Percentiles rank a stretch among this genome's conserved stretches.
phyloP scores from a whole-genome alignment of 64 coral and sea anemone genomes.

The Pocillopora verrucosa region DNA sequence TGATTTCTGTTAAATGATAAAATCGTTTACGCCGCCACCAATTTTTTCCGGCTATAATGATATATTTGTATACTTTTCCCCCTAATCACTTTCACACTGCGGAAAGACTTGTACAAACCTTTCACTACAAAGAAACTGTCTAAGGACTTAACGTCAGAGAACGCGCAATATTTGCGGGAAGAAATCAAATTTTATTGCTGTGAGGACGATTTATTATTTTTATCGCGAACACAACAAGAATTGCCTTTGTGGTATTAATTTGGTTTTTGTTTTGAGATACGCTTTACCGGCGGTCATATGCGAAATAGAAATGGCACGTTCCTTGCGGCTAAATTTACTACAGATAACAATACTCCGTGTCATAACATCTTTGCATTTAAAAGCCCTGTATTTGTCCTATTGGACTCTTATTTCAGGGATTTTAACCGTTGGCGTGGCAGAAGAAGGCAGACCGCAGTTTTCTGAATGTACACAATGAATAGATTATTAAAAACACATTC shows the following conservation, averaged over 20 bases:
- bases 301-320: slow-evolving; percentile 61
- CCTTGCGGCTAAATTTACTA: slow-evolving; percentile 40
- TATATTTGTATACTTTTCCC: slow-evolving; percentile 98
- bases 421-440: background rate
- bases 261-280: slow-evolving; percentile 92
- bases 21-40: slow-evolving; percentile 76
- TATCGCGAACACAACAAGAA: slow-evolving; percentile 78
- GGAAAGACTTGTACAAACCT: slow-evolving; percentile 80
- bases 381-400: background rate
- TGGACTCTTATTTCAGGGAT: background rate
- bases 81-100: slow-evolving; percentile 95
- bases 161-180: slow-evolving; percentile 28
- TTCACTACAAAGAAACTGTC: slow-evolving; percentile 22
- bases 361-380: background rate
- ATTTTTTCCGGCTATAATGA: slow-evolving; percentile 89
- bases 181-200: slow-evolving; percentile 38
- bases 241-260: slow-evolving; percentile 97
- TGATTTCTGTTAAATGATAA: slow-evolving; percentile 94
- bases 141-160: background rate
- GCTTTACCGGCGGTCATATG: slow-evolving; percentile 69
- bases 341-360: slow-evolving; percentile 5
- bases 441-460: slow-evolving; percentile 52
- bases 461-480: slow-evolving; percentile 98
- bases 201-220: slow-evolving; percentile 91
- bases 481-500: slow-evolving; percentile 99